phyloP scores from a whole-genome alignment of 2,113 vertebrate species.

The Tragelaphus scriptus region DNA sequence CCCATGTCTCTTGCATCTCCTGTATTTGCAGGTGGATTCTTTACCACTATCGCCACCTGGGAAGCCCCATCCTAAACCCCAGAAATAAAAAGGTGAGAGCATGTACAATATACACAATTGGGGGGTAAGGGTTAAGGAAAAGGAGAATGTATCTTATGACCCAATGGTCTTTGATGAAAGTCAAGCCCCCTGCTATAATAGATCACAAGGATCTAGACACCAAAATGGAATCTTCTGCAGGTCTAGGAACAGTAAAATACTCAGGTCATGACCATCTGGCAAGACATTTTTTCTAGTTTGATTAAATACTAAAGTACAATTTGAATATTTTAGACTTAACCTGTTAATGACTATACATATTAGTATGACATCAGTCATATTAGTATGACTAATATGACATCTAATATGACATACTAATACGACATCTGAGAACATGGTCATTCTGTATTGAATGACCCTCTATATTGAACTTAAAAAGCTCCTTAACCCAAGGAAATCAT shows the following conservation, averaged over 20 bases:
- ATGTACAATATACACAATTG: background rate
- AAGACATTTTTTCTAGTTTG: background rate
- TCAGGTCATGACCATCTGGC: background rate
- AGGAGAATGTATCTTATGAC: background rate
- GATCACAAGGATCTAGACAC: background rate
- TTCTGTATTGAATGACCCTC: background rate
- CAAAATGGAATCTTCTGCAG: background rate
- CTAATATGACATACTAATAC: background rate
- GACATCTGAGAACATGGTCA: background rate
- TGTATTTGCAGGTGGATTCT: background rate
- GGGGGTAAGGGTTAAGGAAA: background rate
- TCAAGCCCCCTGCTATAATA: background rate
- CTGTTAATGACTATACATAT: background rate
- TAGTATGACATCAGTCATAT: too few relatives aligned
- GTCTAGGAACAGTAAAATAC: background rate
- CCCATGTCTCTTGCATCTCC: background rate
- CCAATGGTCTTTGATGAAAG: background rate
- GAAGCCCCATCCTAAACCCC: background rate
- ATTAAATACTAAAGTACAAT: background rate
- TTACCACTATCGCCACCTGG: background rate
- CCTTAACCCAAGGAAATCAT: background rate
- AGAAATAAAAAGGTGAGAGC: background rate
- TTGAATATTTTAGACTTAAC: background rate
- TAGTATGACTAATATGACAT: too few relatives aligned
- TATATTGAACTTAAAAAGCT: background rate